phyloP scores from a whole-genome alignment of 2,888 invertebrate genomes.

The Pyrrhia umbra region DNA sequence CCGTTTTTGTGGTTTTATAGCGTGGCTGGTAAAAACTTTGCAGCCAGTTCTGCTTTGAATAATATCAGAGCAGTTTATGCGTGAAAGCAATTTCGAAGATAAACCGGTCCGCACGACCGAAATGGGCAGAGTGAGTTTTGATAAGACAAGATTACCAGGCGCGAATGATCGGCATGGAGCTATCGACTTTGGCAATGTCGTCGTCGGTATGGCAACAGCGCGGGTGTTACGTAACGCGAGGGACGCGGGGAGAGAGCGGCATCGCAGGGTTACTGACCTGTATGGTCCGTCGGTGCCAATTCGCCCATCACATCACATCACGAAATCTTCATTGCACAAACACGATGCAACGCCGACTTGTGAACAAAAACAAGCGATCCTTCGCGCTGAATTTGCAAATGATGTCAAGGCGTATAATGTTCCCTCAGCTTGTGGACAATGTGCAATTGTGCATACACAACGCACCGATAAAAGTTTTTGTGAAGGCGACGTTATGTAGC shows the following conservation, averaged over 20 bases:
- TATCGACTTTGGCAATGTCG: constrained; percentile 83
- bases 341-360: constrained; percentile 70
- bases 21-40: constrained; percentile 56
- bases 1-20: constrained; percentile 68
- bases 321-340: constrained; percentile 85
- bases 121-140: constrained; percentile 56
- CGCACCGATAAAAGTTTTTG: constrained; percentile 32
- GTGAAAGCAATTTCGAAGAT: constrained; percentile 46
- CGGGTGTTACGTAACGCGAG: constrained; percentile 79
- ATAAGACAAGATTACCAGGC: constrained; percentile 75
- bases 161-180: constrained; percentile 76
- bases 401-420: constrained; percentile 72
- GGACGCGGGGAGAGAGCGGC: constrained; percentile 72
- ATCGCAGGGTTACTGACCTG: constrained; percentile 84
- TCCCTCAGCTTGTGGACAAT: constrained; percentile 38
- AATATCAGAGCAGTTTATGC: constrained; percentile 41
- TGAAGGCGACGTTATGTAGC: constrained; percentile 1
- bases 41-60: constrained; percentile 17
- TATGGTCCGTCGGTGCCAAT: constrained; percentile 87
- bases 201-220: constrained; percentile 84
- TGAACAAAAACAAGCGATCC: constrained; percentile 70
- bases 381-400: constrained; percentile 66
- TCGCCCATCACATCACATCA: constrained; percentile 86
- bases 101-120: constrained; percentile 41
- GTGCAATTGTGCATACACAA: constrained; percentile 17